Evolutionary conservation across 2,888 invertebrate species (phyloP).

Genomic region (Ochropleura leucogaster): DNA sequence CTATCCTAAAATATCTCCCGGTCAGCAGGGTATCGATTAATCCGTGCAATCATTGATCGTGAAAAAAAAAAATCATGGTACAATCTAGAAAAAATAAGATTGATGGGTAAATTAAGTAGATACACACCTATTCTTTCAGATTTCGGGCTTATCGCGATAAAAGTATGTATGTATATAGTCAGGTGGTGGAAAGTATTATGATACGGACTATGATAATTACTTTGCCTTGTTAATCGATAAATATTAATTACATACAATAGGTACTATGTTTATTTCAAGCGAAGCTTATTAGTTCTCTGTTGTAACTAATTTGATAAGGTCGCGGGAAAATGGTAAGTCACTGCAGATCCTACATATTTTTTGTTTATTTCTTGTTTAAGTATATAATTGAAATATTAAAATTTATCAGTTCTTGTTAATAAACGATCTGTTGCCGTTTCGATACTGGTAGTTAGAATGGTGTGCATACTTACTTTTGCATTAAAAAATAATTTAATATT

Average conservation of each 20-base stretch:
- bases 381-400: background rate
- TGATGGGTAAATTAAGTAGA: constrained; percentile 11
- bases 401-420: background rate
- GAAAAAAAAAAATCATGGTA: background rate
- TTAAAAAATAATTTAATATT: too few species aligned
- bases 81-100: constrained; percentile 34
- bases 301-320: constrained; percentile 26
- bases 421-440: background rate
- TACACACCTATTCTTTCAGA: background rate
- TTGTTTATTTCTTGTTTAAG: background rate
- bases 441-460: background rate
- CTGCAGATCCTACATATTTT: background rate
- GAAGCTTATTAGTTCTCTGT: constrained; percentile 9
- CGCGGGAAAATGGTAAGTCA: constrained; percentile 45
- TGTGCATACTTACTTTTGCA: too few species aligned
- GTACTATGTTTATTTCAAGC: constrained; percentile 11
- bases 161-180: background rate
- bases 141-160: constrained; percentile 22
- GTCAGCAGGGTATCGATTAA: constrained; percentile 21
- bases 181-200: constrained; percentile 14
- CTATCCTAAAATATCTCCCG: background rate
- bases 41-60: background rate
- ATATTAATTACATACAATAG: constrained; percentile 1
- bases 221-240: constrained; percentile 27
- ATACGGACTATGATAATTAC: constrained; percentile 38